phyloP scores from a whole-genome alignment of 2,113 vertebrate genomes.

The Eira barbara region DNA sequence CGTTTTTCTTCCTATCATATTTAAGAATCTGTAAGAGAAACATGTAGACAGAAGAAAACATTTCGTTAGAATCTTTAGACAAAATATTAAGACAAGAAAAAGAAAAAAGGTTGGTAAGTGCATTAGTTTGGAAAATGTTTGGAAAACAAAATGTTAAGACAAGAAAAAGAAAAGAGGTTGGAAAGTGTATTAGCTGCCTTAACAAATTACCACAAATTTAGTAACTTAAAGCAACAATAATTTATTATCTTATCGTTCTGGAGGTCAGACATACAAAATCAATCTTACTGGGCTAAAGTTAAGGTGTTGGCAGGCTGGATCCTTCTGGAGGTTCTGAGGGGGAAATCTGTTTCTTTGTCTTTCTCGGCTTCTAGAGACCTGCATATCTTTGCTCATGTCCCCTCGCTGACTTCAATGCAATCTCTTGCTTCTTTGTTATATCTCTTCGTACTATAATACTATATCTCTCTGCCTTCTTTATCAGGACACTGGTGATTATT shows the following conservation, averaged over 20 bases:
- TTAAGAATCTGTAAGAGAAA: neutral
- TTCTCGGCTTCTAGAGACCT: neutral
- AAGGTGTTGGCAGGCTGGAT: neutral
- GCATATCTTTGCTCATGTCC: neutral
- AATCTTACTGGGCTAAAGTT: neutral
- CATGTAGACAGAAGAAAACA: neutral
- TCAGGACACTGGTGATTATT: neutral
- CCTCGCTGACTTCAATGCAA: neutral
- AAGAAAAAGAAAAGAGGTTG: neutral
- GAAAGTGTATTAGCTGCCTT: neutral
- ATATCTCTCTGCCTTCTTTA: neutral
- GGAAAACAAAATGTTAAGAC: no score
- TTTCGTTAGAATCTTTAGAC: neutral
- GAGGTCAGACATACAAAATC: neutral
- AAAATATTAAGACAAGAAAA: neutral
- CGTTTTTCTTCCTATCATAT: neutral
- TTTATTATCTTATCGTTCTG: neutral
- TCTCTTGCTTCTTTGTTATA: neutral
- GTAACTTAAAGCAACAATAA: neutral
- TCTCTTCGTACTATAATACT: neutral
- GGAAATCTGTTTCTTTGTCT: neutral
- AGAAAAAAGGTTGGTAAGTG: neutral
- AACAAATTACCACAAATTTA: neutral
- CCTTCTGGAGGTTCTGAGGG: neutral
- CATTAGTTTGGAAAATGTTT: neutral